These are phyloP conservation scores for Stegostoma tigrinum DNA, from an alignment of 2,113 vertebrate genomes.

Conservation along the genomic window DNA sequence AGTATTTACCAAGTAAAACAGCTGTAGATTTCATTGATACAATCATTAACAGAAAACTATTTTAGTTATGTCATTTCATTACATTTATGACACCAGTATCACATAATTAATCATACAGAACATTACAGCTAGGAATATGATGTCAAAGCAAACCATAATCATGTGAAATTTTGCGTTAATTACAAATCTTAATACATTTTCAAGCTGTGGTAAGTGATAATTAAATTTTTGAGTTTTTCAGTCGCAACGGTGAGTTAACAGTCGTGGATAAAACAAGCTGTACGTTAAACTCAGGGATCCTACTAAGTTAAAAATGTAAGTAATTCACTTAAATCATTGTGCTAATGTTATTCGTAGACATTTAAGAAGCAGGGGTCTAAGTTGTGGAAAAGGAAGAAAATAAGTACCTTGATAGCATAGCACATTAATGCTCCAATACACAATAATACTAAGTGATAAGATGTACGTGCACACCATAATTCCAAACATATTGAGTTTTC, in stretches of 20 bases:
- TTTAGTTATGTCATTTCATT: background rate
- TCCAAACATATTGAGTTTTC: background rate
- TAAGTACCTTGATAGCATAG: background rate
- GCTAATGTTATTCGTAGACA: background rate
- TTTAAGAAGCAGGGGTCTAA: background rate
- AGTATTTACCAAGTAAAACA: background rate
- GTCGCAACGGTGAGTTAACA: background rate
- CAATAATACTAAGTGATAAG: background rate
- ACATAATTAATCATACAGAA: constrained; percentile 29
- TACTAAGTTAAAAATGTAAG: constrained; percentile 3
- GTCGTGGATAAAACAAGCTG: background rate
- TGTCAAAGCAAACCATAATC: constrained; percentile 19
- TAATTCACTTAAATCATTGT: background rate
- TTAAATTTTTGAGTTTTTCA: background rate
- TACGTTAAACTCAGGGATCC: background rate
- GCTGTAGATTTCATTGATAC: background rate
- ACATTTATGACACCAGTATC: background rate
- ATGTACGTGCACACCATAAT: background rate
- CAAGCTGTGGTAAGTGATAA: background rate
- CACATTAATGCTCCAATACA: background rate
- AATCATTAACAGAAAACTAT: background rate
- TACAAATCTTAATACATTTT: constrained; percentile 17
- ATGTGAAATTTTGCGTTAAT: constrained; percentile 29
- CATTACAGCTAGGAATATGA: constrained; percentile 25
- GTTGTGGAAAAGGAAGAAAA: too few relatives aligned